phyloP scores from a whole-genome alignment of 2,113 vertebrate genomes.

The Bujurquina vittata region DNA sequence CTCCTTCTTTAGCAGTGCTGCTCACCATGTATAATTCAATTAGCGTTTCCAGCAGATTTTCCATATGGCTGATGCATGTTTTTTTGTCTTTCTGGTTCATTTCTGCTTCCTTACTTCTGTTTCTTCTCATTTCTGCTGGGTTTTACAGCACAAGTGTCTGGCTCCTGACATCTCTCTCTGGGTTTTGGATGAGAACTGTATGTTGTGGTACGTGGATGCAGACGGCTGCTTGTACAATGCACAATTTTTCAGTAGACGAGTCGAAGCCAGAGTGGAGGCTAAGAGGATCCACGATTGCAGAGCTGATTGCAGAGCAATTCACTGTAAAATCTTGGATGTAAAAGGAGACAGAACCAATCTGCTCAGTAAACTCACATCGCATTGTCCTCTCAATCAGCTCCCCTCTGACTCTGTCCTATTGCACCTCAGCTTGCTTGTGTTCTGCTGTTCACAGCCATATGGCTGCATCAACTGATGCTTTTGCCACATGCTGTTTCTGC shows the following conservation, averaged over 20 bases:
- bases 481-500: neutral
- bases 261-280: slow-evolving; percentile 28
- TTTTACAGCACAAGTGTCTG: neutral
- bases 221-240: slow-evolving; percentile 46
- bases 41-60: neutral
- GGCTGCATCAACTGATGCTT: neutral
- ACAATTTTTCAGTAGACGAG: slow-evolving; percentile 45
- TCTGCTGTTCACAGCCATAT: neutral
- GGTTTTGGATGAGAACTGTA: slow-evolving; percentile 2
- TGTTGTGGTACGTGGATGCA: neutral
- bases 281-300: slow-evolving; percentile 41
- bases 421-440: neutral
- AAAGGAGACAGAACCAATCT: slow-evolving; percentile 18
- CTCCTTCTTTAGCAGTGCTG: neutral
- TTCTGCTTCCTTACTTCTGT: neutral
- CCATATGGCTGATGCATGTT: neutral
- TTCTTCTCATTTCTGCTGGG: neutral
- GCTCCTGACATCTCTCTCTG: slow-evolving; percentile 14
- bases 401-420: neutral
- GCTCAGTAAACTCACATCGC: slow-evolving; percentile 6
- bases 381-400: neutral
- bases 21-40: slow-evolving; percentile 1
- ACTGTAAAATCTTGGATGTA: slow-evolving; percentile 56
- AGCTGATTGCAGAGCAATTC: slow-evolving; percentile 59
- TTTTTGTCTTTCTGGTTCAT: neutral